Evolutionary conservation across 2,888 invertebrate genomes (phyloP).

Genomic region (Catocala fraxini): DNA sequence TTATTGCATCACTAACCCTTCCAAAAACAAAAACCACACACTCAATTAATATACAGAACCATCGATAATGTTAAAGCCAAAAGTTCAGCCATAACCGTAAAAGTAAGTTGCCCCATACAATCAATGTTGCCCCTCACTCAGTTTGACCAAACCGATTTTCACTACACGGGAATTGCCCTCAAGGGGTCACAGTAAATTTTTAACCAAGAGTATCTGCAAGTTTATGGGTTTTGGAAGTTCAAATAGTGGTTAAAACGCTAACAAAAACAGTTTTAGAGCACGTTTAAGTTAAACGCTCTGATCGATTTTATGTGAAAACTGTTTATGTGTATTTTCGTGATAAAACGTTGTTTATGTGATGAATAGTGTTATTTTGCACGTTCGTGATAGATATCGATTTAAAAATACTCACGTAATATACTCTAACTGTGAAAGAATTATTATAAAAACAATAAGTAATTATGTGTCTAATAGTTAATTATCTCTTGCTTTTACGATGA

Average conservation of each 20-base stretch:
- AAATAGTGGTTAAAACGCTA: constrained; percentile 10
- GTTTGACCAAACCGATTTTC: constrained; percentile 42
- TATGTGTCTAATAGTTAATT: too few relatives aligned
- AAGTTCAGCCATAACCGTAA: constrained; percentile 61
- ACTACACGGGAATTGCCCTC: constrained; percentile 62
- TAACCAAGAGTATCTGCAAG: neutral
- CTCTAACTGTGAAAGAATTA: too few relatives aligned
- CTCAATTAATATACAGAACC: constrained; percentile 48
- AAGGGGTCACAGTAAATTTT: constrained; percentile 42
- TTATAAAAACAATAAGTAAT: too few relatives aligned
- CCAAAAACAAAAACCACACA: constrained; percentile 20
- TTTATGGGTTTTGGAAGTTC: constrained; percentile 8
- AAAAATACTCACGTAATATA: too few relatives aligned
- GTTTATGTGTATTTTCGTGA: too few relatives aligned
- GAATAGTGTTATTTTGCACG: too few relatives aligned
- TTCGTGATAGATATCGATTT: too few relatives aligned
- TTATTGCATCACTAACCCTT: neutral
- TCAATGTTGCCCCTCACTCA: constrained; percentile 52
- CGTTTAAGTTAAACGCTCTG: constrained; percentile 1
- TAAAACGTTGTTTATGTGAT: too few relatives aligned
- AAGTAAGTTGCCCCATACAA: constrained; percentile 60
- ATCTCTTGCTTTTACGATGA: too few relatives aligned
- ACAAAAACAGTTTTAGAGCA: neutral
- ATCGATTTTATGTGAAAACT: neutral
- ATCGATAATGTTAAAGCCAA: constrained; percentile 37